Evolutionary conservation across 2,888 invertebrate genomes (phyloP).

Genomic region (Chloroclystis v-ata): DNA sequence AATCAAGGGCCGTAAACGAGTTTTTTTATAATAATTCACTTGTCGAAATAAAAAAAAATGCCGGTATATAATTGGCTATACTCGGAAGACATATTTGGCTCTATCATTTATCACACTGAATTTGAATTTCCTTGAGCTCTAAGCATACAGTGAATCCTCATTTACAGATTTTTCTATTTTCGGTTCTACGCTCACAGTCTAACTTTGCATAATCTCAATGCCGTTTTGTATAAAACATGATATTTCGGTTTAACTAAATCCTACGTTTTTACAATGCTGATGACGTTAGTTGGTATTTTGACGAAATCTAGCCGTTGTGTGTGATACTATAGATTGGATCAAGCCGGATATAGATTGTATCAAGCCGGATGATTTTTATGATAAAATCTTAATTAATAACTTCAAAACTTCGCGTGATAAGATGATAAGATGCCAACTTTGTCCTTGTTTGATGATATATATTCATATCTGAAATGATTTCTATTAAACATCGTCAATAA

Average conservation of each 20-base stretch:
- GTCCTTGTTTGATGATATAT: too few species aligned
- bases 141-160: neutral
- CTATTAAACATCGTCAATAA: too few species aligned
- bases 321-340: too few species aligned
- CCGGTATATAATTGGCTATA: conserved; percentile 20
- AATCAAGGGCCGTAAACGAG: conserved; percentile 40
- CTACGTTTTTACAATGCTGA: too few species aligned
- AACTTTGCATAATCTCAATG: neutral
- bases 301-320: too few species aligned
- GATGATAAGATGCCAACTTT: too few species aligned
- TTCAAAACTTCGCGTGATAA: too few species aligned
- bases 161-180: conserved; percentile 9
- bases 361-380: too few species aligned
- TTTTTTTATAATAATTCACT: conserved; percentile 21
- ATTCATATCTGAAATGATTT: too few species aligned
- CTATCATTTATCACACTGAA: conserved; percentile 20
- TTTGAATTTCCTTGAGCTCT: conserved; percentile 24
- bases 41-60: conserved; percentile 21
- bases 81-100: conserved; percentile 23
- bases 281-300: too few species aligned
- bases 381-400: too few species aligned
- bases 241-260: neutral
- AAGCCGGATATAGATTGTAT: too few species aligned
- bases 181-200: conserved; percentile 2
- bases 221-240: conserved; percentile 5